Percentiles rank a stretch among this genome's conserved stretches.
Conservation (phyloP, 2,113 vertebrate species). For the Hyla sarda region DNA sequence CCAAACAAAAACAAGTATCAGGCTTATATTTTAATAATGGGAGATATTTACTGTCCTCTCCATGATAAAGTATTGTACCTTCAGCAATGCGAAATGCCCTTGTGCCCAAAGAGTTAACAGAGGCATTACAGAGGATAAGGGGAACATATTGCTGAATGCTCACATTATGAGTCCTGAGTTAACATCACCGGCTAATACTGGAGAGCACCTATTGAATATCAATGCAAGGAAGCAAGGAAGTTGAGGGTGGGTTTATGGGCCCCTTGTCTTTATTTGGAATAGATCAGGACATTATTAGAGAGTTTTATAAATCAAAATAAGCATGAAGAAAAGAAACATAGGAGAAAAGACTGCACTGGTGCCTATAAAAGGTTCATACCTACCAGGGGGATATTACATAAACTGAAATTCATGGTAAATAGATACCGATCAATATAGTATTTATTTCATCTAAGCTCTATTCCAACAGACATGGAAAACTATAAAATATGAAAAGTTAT, state of each 20-base stretch:
- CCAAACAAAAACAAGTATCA: not conserved
- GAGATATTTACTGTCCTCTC: not conserved
- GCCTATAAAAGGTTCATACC: conserved; percentile 60
- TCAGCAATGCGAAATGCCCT: not conserved
- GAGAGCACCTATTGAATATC: conserved; percentile 72
- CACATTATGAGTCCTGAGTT: not conserved
- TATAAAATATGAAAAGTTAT: conserved; percentile 6
- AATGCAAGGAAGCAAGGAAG: conserved; percentile 73
- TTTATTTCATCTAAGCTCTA: not conserved
- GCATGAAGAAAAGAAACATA: conserved; percentile 35
- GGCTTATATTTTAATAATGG: not conserved
- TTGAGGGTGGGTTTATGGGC: conserved; percentile 66
- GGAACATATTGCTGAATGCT: not conserved
- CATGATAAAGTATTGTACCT: not conserved
- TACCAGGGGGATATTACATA: conserved; percentile 45
- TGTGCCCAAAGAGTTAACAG: not conserved
- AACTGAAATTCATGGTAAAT: conserved; percentile 1
- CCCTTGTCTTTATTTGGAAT: conserved; percentile 70
- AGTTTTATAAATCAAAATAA: conserved; percentile 77
- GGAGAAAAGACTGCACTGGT: conserved; percentile 66
- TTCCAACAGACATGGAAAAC: not conserved
- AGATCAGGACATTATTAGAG: conserved; percentile 68
- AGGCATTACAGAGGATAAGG: not conserved
- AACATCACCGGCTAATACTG: conserved; percentile 17
- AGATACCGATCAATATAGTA: conserved; percentile 25